phyloP scores from a whole-genome alignment of 2,113 vertebrate genomes.

The Vireo altiloquus region DNA sequence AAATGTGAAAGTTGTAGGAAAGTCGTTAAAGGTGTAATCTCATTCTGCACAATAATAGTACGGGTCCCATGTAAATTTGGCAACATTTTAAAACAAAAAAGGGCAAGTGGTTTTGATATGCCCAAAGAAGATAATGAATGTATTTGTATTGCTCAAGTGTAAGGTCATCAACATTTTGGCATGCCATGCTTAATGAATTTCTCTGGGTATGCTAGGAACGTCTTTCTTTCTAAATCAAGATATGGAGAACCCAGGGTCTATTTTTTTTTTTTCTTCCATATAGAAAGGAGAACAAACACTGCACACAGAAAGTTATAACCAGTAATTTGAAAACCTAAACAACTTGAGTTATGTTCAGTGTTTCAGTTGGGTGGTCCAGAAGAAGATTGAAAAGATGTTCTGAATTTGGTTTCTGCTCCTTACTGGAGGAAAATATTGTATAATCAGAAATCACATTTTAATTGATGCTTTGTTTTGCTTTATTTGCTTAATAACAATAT shows the following conservation, averaged over 20 bases:
- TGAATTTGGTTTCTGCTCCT: not conserved
- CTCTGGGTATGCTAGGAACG: not conserved
- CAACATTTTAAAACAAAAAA: not conserved
- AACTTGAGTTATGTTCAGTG: not conserved
- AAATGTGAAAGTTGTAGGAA: not conserved
- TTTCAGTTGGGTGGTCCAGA: not conserved
- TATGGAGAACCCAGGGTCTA: not conserved
- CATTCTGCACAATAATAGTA: not conserved
- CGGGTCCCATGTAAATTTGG: not conserved
- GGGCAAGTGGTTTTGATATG: not conserved
- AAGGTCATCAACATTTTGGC: not conserved
- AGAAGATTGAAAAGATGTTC: not conserved
- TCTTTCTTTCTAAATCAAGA: not conserved
- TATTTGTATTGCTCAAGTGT: not conserved
- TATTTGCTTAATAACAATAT: not conserved
- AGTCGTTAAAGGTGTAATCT: not conserved
- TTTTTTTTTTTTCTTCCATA: not conserved
- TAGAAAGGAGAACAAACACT: not conserved
- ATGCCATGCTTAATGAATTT: not conserved
- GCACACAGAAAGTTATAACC: not conserved
- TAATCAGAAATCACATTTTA: not conserved
- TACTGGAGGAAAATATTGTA: not conserved
- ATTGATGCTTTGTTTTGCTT: not conserved
- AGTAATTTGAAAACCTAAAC: not conserved
- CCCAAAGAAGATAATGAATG: not conserved